A percentile compares a stretch with the other conserved stretches of the same genome.
Conservation (phyloP, 2,888 invertebrate species). For the Folsomia manolachei region DNA sequence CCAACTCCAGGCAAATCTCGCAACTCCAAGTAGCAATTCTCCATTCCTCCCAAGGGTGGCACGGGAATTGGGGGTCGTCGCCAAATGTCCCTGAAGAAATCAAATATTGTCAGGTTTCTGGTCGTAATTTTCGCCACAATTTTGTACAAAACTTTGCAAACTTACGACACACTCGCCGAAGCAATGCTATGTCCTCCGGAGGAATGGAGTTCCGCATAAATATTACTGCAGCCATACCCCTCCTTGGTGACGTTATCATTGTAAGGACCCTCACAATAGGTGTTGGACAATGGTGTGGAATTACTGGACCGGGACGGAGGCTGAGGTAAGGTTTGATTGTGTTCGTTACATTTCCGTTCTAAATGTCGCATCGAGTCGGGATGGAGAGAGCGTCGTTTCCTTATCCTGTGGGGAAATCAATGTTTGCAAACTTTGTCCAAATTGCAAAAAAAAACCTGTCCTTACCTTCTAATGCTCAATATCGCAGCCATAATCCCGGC, state of each 20-base stretch:
- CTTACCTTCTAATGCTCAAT: constrained; percentile 40
- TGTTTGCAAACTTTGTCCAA: neutral
- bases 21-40: constrained; percentile 41
- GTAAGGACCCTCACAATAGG: constrained; percentile 45
- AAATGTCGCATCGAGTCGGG: constrained; percentile 39
- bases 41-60: neutral
- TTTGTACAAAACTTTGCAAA: too few species aligned
- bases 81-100: constrained; percentile 21
- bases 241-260: constrained; percentile 33
- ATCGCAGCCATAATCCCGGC: constrained; percentile 44
- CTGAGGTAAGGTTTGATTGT: constrained; percentile 17
- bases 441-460: neutral
- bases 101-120: too few species aligned
- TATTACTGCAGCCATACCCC: constrained; percentile 28
- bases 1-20: constrained; percentile 29
- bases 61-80: constrained; percentile 30
- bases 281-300: constrained; percentile 35
- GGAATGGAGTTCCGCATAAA: constrained; percentile 42
- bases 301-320: constrained; percentile 29
- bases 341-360: constrained; percentile 37
- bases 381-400: constrained; percentile 1
- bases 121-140: too few species aligned
- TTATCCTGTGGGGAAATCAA: neutral
- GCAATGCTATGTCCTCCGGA: too few species aligned
- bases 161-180: neutral